phyloP scores from a whole-genome alignment of 1,140 invertebrate species.

The Yoshiicerus persimilis region DNA sequence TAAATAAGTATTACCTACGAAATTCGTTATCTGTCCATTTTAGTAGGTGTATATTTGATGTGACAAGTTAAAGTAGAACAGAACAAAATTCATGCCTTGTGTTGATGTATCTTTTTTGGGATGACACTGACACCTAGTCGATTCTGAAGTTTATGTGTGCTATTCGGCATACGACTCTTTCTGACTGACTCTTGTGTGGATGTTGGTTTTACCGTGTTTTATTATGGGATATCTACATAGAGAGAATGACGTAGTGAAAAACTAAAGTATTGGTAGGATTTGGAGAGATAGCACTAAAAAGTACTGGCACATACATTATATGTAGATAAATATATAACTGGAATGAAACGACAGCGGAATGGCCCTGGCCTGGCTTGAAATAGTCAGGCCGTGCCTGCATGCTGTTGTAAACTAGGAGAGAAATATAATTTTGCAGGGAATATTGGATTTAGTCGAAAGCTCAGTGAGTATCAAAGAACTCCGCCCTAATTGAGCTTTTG shows the following conservation, averaged over 20 bases:
- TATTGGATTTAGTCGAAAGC: slow-evolving; percentile 15
- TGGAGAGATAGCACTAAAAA: background rate
- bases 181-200: too few species aligned
- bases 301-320: background rate
- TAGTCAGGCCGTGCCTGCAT: too few species aligned
- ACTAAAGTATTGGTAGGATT: background rate
- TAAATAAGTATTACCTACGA: background rate
- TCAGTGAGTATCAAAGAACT: slow-evolving; percentile 18
- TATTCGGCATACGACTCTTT: too few species aligned
- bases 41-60: background rate
- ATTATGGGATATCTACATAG: too few species aligned
- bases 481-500: slow-evolving; percentile 23
- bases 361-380: background rate
- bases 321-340: background rate
- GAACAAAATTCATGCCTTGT: background rate
- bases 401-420: background rate
- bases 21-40: background rate
- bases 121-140: too few species aligned
- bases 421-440: slow-evolving; percentile 11
- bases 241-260: background rate
- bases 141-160: too few species aligned
- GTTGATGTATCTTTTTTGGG: background rate
- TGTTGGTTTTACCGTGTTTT: background rate
- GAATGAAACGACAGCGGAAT: background rate
- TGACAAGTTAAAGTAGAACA: background rate